Conservation (phyloP, 2,888 invertebrate species). For the Neocrepidodera transversa region DNA sequence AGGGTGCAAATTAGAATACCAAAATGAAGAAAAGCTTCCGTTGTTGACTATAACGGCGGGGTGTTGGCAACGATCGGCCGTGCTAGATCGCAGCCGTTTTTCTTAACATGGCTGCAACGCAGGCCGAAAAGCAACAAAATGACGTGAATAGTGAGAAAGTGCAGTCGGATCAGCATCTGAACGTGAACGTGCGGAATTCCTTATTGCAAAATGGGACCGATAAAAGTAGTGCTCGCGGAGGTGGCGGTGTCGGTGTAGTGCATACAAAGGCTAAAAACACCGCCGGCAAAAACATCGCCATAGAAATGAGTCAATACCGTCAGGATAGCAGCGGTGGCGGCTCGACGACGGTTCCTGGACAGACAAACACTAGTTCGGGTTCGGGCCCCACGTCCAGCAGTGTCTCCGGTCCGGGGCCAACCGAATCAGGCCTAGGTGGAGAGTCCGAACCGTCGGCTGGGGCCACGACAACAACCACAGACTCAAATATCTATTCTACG, state of each 20-base stretch:
- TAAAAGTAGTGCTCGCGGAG: slow-evolving; percentile 72
- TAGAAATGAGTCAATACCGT: slow-evolving; percentile 75
- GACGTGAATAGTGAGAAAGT: slow-evolving; percentile 72
- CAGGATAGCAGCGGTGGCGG: slow-evolving; percentile 67
- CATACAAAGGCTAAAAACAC: slow-evolving; percentile 71
- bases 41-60: slow-evolving; percentile 64
- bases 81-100: slow-evolving; percentile 61
- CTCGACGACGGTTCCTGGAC: slow-evolving; percentile 54
- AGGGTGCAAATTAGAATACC: slow-evolving; percentile 57
- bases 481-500: slow-evolving; percentile 44
- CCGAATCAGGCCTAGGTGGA: slow-evolving; percentile 37
- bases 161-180: slow-evolving; percentile 71
- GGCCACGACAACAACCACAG: slow-evolving; percentile 59
- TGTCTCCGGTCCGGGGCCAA: slow-evolving; percentile 47
- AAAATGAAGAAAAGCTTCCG: slow-evolving; percentile 60
- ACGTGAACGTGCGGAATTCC: slow-evolving; percentile 68
- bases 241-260: slow-evolving; percentile 65
- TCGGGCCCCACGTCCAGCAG: slow-evolving; percentile 47
- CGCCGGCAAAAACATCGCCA: slow-evolving; percentile 63
- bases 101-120: slow-evolving; percentile 84
- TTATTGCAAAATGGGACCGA: slow-evolving; percentile 80
- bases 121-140: slow-evolving; percentile 83
- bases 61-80: slow-evolving; percentile 67
- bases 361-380: slow-evolving; percentile 49
- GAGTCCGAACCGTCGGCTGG: slow-evolving; percentile 44